phyloP scores from a whole-genome alignment of 2,797 vertebrate genomes.

The Xenopus petersii region DNA sequence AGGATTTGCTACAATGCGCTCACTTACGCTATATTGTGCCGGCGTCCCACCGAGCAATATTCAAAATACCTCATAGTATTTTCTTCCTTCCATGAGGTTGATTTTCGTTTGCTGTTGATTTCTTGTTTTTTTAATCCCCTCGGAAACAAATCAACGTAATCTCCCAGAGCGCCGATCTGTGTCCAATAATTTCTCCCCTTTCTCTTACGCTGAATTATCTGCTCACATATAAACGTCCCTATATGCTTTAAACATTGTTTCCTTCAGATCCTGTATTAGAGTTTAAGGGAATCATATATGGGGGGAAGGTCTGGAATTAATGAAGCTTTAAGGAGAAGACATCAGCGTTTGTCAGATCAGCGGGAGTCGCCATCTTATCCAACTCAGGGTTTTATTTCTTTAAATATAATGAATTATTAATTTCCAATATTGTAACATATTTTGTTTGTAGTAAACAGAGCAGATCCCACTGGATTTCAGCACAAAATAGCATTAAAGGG shows the following conservation, averaged over 20 bases:
- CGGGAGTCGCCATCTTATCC: constrained; percentile 62
- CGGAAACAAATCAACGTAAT: constrained; percentile 45
- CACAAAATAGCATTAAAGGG: too few species aligned
- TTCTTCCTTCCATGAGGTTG: constrained; percentile 65
- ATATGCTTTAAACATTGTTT: constrained; percentile 67
- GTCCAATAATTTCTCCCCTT: constrained; percentile 2
- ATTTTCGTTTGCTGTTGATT: constrained; percentile 59
- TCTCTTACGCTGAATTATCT: constrained; percentile 62
- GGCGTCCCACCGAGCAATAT: constrained; percentile 71
- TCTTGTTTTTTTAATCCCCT: neutral
- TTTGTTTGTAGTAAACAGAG: neutral
- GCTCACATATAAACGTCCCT: constrained; percentile 57
- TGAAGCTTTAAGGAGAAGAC: constrained; percentile 65
- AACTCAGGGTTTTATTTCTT: constrained; percentile 68
- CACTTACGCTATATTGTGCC: constrained; percentile 66
- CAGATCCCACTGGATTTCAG: too few species aligned
- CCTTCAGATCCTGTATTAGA: constrained; percentile 57
- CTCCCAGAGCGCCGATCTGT: constrained; percentile 48
- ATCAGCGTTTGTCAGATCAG: constrained; percentile 63
- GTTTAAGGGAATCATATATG: constrained; percentile 47
- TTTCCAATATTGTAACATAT: constrained; percentile 39
- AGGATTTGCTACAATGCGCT: constrained; percentile 68
- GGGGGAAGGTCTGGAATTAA: constrained; percentile 60
- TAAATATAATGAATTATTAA: constrained; percentile 93
- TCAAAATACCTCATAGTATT: constrained; percentile 72